Evolutionary conservation across 2,113 vertebrate species (phyloP), one percentile per base, ranked within the genome.

Genomic region (Bungarus multicinctus): DNA sequence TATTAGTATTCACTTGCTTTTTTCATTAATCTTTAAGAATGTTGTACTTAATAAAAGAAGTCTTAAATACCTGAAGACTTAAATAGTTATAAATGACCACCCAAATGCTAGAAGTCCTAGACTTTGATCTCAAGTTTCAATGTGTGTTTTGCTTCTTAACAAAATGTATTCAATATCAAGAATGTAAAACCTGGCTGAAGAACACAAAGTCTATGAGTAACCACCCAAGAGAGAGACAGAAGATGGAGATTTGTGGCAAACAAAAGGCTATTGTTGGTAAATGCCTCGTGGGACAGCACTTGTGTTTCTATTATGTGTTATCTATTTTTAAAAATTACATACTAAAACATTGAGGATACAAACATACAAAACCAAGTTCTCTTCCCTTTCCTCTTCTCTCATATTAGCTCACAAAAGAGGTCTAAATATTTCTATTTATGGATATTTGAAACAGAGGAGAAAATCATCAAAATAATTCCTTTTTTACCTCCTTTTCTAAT

Each of bases 61-160:
- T 57, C 20, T 14, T 81, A 81, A 81, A 89, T 50, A 92, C 34
- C 43, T 27, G 12, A 0, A 91, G 57, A 23, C 74, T 94, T 60
- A 34, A 30, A 57, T 57, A 20, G 0, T 90, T 53, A 57, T n/a
- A 87, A 88, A 89, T 90, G 89, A 58, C 57, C 85, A 81, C 81
- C 91, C 89, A 74, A 92, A 85, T 95, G 95, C 92, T 92, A 95
- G 94, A 3, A 3, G 88, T 11, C 0, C 0, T 3, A 60, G 43
- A 64, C 96, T 97, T 96, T 96, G 95, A 96, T 97, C 89, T 94
- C 89, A 88, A 57, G 89, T 2, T 64, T 1, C 69, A 30, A 43
- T 0, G 11, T 92, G 64, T 91, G 64, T 86, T 93, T 95, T 93
- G 95, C 94, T 55, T 95, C 57, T 90, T 0, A 0, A 3, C 20